Percentiles rank a stretch among this genome's conserved stretches.
Conservation (phyloP, 2,888 invertebrate genomes). For the Euproctis similis region DNA sequence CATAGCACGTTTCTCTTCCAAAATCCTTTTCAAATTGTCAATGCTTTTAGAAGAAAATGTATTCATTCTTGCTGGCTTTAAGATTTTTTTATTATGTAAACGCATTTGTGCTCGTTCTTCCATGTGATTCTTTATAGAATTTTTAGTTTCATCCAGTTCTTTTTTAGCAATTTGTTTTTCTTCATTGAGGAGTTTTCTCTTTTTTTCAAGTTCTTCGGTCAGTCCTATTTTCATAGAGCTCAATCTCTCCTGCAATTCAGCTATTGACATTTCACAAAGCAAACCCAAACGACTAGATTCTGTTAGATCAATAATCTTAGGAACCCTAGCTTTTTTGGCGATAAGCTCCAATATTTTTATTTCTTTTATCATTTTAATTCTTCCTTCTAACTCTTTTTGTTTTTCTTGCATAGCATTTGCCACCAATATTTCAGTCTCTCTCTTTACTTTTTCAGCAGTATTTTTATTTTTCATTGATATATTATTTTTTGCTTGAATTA, state of each 20-base stretch:
- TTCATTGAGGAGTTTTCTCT: conserved; percentile 56
- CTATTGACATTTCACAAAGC: conserved; percentile 79
- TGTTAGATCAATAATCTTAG: conserved; percentile 76
- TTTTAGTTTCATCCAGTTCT: conserved; percentile 63
- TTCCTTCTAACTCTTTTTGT: conserved; percentile 66
- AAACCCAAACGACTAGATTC: conserved; percentile 76
- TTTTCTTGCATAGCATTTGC: conserved; percentile 55
- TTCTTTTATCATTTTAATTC: conserved; percentile 66
- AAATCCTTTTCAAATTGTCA: conserved; percentile 55
- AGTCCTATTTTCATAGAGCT: conserved; percentile 63
- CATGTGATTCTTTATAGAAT: conserved; percentile 52
- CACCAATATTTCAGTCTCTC: conserved; percentile 42
- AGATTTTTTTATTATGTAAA: conserved; percentile 40
- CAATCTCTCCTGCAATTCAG: conserved; percentile 76
- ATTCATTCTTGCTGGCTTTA: conserved; percentile 14
- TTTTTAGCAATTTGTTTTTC: conserved; percentile 58
- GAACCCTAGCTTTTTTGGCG: conserved; percentile 65
- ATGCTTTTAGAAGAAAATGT: conserved; percentile 53
- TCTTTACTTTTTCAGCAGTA: conserved; percentile 42
- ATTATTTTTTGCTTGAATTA: conserved; percentile 45
- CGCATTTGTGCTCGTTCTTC: conserved; percentile 39
- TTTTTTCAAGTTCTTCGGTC: conserved; percentile 69
- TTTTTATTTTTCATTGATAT: conserved; percentile 42
- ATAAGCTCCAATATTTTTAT: conserved; percentile 65
- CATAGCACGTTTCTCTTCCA: conserved; percentile 65